Conservation (phyloP, 2,797 vertebrate species). For the Sarcophilus harrisii region DNA sequence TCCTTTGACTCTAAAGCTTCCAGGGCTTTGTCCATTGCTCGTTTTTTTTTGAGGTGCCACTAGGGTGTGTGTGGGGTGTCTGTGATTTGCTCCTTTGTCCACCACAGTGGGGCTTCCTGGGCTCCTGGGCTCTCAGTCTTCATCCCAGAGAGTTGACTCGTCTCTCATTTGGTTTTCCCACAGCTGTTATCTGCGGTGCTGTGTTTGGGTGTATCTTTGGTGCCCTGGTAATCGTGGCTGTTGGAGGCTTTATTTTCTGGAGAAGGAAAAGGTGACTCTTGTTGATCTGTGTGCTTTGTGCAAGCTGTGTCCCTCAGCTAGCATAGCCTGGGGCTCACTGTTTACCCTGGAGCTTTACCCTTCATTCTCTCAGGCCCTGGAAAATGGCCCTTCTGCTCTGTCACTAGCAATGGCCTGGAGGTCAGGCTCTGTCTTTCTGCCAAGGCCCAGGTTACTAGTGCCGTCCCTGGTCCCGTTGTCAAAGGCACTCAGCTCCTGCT, state of each 20-base stretch:
- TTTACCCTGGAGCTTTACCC: too few relatives aligned
- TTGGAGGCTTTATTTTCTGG: slow-evolving; percentile 86
- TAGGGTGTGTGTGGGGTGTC: rapidly evolving
- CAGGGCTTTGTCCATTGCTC: background rate
- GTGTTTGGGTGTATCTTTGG: slow-evolving; percentile 85
- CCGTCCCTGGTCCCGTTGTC: background rate
- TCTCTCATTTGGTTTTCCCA: slow-evolving; percentile 43
- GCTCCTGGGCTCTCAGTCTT: background rate
- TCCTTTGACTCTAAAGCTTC: background rate
- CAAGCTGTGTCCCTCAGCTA: background rate
- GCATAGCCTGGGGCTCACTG: background rate
- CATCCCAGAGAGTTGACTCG: background rate
- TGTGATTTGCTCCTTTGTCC: too few relatives aligned
- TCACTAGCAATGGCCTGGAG: background rate
- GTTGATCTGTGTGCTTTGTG: background rate
- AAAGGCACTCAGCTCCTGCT: background rate
- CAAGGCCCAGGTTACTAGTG: background rate
- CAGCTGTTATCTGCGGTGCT: slow-evolving; percentile 85
- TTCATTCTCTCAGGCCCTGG: background rate
- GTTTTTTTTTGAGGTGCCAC: background rate
- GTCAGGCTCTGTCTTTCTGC: background rate
- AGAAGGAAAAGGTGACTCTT: slow-evolving; percentile 84
- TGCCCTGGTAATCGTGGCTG: slow-evolving; percentile 74
- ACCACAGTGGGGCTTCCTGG: background rate
- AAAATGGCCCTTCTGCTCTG: background rate